These are phyloP conservation scores for Danio kyathit DNA, from an alignment of 2,797 vertebrate species.

Conservation along the genomic window DNA sequence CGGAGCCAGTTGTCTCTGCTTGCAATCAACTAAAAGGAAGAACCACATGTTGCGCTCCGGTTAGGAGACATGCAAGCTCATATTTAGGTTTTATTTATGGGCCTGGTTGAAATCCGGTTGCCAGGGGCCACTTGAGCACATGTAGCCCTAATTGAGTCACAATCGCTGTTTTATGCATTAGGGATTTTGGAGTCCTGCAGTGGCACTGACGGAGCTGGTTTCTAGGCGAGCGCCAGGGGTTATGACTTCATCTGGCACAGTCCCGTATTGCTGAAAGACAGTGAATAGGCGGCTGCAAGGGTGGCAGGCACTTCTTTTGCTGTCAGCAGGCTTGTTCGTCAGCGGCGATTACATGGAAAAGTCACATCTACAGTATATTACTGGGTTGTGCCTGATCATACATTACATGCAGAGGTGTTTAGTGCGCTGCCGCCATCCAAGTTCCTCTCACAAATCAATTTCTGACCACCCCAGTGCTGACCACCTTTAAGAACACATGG, in stretches of 20 bases:
- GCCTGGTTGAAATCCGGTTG: constrained; percentile 47
- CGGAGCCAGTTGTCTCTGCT: constrained; percentile 67
- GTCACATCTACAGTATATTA: constrained; percentile 46
- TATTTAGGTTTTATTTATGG: constrained; percentile 62
- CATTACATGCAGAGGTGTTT: constrained; percentile 61
- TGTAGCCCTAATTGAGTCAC: constrained; percentile 63
- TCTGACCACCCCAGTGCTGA: constrained; percentile 62
- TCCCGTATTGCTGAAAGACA: constrained; percentile 53
- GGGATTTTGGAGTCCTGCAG: constrained; percentile 46
- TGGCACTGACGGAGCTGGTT: constrained; percentile 28
- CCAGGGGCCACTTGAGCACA: constrained; percentile 58
- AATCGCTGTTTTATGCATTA: constrained; percentile 20
- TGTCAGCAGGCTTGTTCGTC: constrained; percentile 57
- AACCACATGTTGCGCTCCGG: constrained; percentile 67
- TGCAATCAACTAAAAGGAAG: constrained; percentile 71
- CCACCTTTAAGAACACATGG: constrained; percentile 36
- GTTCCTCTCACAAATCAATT: constrained; percentile 51
- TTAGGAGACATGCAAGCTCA: constrained; percentile 64
- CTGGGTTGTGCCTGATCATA: constrained; percentile 62
- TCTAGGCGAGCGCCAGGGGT: constrained; percentile 30
- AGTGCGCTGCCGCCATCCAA: constrained; percentile 55
- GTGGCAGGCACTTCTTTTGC: constrained; percentile 40
- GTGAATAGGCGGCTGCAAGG: constrained; percentile 68
- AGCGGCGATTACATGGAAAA: constrained; percentile 52
- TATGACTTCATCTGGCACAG: constrained; percentile 41